Conservation (phyloP, 2,113 vertebrate species). For the Pseudorasbora parva region DNA sequence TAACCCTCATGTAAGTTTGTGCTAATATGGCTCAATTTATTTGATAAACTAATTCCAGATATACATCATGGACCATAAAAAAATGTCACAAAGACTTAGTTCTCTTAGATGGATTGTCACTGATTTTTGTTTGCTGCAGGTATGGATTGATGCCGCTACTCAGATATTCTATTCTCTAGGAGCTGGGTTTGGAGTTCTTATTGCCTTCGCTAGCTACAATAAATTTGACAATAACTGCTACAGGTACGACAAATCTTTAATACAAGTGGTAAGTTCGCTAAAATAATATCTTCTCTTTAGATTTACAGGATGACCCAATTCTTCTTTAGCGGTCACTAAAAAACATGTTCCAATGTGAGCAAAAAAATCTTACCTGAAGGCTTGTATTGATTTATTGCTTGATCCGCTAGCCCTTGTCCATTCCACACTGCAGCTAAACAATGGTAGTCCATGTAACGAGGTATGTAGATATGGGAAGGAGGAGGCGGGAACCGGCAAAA, state of each 20-base stretch:
- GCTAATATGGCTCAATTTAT: background rate
- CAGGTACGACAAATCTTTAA: slow-evolving; percentile 79
- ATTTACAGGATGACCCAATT: background rate
- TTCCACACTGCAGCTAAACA: background rate
- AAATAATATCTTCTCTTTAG: background rate
- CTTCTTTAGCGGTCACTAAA: background rate
- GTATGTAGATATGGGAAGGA: too few relatives aligned
- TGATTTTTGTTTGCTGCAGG: slow-evolving; percentile 72
- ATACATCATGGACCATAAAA: background rate
- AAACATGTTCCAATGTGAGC: background rate
- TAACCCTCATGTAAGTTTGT: slow-evolving; percentile 85
- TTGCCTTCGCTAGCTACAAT: slow-evolving; percentile 98
- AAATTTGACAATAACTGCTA: slow-evolving; percentile 99
- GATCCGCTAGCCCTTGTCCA: slow-evolving; percentile 16
- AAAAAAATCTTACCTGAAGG: background rate
- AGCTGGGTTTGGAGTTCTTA: slow-evolving; percentile 95
- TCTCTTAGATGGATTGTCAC: background rate
- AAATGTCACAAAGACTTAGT: background rate
- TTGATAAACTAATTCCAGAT: background rate
- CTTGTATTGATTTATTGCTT: background rate
- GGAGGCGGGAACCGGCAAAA: too few relatives aligned
- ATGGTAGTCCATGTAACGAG: background rate
- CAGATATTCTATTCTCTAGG: slow-evolving; percentile 99
- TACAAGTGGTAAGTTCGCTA: background rate
- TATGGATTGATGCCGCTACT: slow-evolving; percentile 98